Evolutionary conservation across 2,888 invertebrate genomes (phyloP).

Genomic region (Mesoligia furuncula): DNA sequence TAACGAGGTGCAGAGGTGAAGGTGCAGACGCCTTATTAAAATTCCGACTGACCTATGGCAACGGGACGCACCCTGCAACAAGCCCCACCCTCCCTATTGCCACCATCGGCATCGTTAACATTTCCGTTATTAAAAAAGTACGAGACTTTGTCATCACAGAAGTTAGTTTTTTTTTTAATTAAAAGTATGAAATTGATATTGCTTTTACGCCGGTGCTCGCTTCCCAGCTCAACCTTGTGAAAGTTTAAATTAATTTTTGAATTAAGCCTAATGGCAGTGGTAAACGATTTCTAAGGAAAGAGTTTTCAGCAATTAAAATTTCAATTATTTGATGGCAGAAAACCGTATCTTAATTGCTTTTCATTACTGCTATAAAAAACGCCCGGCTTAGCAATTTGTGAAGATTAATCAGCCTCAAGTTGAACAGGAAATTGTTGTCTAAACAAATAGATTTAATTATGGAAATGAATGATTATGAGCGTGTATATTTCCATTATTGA

Average conservation of each 20-base stretch:
- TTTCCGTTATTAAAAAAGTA: constrained; percentile 91
- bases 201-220: constrained; percentile 87
- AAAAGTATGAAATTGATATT: constrained; percentile 91
- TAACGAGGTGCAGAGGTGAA: constrained; percentile 65
- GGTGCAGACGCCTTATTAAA: constrained; percentile 71
- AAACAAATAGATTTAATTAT: constrained; percentile 61
- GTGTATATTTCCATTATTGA: constrained; percentile 50
- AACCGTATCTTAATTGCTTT: constrained; percentile 84
- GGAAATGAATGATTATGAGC: constrained; percentile 43
- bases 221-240: constrained; percentile 87
- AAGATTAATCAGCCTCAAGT: constrained; percentile 65
- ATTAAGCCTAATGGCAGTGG: constrained; percentile 89
- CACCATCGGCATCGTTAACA: constrained; percentile 84
- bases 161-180: constrained; percentile 90
- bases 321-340: constrained; percentile 84
- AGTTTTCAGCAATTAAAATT: constrained; percentile 88
- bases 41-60: constrained; percentile 72
- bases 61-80: constrained; percentile 59
- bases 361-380: constrained; percentile 77
- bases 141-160: constrained; percentile 89
- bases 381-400: constrained; percentile 70
- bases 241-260: constrained; percentile 91
- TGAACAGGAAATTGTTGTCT: constrained; percentile 64
- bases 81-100: constrained; percentile 71
- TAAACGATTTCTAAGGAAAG: constrained; percentile 88